Percentiles rank a stretch among this genome's conserved stretches.
Conservation (phyloP, 2,797 vertebrate species). For the Champsocephalus gunnari region DNA sequence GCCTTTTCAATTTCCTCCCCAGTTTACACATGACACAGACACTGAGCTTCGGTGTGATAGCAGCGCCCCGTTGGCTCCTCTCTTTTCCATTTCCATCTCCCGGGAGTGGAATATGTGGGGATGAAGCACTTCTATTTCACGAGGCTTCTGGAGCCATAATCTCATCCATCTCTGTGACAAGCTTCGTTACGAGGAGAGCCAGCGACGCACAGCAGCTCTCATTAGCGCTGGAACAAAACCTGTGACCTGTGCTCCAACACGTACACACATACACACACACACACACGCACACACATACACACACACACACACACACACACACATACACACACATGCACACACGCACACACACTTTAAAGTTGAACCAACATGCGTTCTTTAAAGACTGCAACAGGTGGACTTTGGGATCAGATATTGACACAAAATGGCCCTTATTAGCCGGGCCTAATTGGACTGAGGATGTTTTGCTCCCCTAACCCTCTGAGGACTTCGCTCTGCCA, state of each 20-base stretch:
- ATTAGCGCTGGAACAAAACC: slow-evolving; percentile 83
- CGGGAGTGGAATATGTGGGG: slow-evolving; percentile 72
- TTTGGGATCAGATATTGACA: slow-evolving; percentile 67
- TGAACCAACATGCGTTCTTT: slow-evolving; percentile 55
- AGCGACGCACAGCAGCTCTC: slow-evolving; percentile 85
- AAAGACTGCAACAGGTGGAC: slow-evolving; percentile 50
- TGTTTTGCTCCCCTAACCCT: slow-evolving; percentile 65
- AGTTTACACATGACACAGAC: slow-evolving; percentile 69
- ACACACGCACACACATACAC: too few species aligned
- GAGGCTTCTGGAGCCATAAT: slow-evolving; percentile 83
- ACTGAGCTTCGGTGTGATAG: slow-evolving; percentile 59
- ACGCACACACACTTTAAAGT: slow-evolving; percentile 27
- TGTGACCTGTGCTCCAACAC: slow-evolving; percentile 76
- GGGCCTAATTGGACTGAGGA: slow-evolving; percentile 73
- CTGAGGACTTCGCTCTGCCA: slow-evolving; percentile 26
- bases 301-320: too few species aligned
- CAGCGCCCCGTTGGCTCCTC: slow-evolving; percentile 59
- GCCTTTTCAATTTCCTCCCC: slow-evolving; percentile 74
- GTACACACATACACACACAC: slow-evolving; percentile 21
- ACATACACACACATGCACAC: too few species aligned
- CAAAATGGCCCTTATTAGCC: slow-evolving; percentile 67
- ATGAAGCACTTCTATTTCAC: slow-evolving; percentile 79
- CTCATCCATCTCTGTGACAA: slow-evolving; percentile 88
- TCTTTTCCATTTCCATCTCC: slow-evolving; percentile 73
- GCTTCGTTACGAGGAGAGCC: slow-evolving; percentile 85